These are phyloP conservation scores for Periparus ater DNA, from an alignment of 2,797 vertebrate species.

Conservation along the genomic window DNA sequence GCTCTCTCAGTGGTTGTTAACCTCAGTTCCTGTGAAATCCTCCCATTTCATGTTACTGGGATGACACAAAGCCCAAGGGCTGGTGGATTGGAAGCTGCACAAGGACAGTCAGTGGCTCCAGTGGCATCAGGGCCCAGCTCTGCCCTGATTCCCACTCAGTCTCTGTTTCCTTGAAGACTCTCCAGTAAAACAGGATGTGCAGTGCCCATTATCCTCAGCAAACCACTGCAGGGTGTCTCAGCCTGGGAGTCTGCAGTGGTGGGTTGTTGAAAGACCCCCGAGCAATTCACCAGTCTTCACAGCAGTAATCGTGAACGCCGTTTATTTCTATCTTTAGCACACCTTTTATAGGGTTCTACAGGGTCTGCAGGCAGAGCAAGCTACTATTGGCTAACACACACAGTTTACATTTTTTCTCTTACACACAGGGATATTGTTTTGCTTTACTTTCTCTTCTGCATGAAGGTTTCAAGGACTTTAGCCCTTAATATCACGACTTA, in stretches of 20 bases:
- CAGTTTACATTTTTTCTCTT: no score
- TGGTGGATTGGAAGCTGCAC: not conserved
- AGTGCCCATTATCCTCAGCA: not conserved
- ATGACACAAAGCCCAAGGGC: not conserved
- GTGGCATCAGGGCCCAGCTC: not conserved
- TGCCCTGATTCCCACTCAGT: not conserved
- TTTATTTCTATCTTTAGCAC: no score
- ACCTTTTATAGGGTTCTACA: no score
- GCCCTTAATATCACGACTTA: no score
- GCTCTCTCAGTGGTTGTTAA: not conserved
- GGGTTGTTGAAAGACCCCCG: no score
- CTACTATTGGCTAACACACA: no score
- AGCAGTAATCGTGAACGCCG: no score
- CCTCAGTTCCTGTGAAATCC: not conserved
- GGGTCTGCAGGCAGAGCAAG: no score
- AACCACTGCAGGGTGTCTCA: not conserved
- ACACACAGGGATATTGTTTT: no score
- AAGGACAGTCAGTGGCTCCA: not conserved
- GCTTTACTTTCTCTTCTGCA: no score
- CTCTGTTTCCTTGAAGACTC: not conserved
- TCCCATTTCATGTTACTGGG: not conserved
- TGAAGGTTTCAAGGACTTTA: no score
- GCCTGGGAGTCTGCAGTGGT: not conserved
- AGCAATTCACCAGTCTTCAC: no score
- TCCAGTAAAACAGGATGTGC: not conserved